phyloP scores from a whole-genome alignment of 1,140 invertebrate species.

The Colletes gigas region DNA sequence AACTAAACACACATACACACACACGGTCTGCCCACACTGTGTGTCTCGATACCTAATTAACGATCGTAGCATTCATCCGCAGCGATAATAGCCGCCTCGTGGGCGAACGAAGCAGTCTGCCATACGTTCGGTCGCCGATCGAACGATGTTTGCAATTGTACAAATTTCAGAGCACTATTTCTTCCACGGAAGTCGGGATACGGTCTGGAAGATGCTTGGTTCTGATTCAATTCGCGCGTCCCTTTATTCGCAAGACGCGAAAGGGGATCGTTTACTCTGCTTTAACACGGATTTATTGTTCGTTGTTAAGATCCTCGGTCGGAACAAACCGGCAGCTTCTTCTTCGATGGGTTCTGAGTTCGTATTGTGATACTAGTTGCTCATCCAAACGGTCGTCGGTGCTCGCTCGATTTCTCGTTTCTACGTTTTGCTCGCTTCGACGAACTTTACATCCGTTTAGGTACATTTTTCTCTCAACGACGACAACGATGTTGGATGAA shows the following conservation, averaged over 20 bases:
- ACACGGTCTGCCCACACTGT: neutral
- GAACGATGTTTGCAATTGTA: neutral
- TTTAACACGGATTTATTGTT: neutral
- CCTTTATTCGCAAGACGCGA: neutral
- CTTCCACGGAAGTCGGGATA: neutral
- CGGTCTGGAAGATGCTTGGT: neutral
- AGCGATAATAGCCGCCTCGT: neutral
- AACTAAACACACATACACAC: slow-evolving; percentile 34
- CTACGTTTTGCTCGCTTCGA: neutral
- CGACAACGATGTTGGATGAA: neutral
- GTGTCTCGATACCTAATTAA: neutral
- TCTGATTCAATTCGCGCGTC: neutral
- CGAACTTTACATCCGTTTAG: no score
- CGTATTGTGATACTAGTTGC: slow-evolving; percentile 21
- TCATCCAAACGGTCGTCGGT: neutral
- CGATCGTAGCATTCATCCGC: neutral
- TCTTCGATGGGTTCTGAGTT: neutral
- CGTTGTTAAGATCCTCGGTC: no score
- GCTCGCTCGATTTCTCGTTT: neutral
- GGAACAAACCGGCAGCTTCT: no score
- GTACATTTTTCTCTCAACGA: neutral
- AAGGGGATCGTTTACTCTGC: neutral
- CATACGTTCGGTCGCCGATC: neutral
- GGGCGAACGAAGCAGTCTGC: slow-evolving; percentile 2
- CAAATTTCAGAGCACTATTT: neutral